These are phyloP conservation scores for Thereva unica DNA, from an alignment of 2,888 invertebrate species.

Conservation along the genomic window DNA sequence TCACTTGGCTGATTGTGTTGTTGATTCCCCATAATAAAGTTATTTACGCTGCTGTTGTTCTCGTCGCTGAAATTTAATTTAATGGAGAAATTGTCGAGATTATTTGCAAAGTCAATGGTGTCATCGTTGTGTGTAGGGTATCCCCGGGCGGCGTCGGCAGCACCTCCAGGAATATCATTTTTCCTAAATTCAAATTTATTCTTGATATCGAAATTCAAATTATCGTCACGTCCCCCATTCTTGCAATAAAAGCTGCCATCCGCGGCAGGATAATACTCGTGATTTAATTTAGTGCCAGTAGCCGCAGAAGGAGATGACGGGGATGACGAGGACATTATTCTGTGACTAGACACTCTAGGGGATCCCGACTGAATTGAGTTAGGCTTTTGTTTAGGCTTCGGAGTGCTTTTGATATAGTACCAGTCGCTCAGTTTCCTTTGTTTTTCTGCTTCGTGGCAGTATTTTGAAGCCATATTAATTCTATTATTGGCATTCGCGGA, in stretches of 20 bases:
- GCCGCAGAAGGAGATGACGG: slow-evolving; percentile 15
- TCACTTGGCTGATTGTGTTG: slow-evolving; percentile 6
- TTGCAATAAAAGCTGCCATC: slow-evolving; percentile 11
- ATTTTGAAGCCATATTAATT: background rate
- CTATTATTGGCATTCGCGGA: slow-evolving; percentile 2
- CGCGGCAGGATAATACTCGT: background rate
- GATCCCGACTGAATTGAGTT: slow-evolving; percentile 10
- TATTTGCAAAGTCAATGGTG: background rate
- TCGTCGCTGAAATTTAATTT: slow-evolving; percentile 24
- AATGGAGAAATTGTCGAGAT: slow-evolving; percentile 27
- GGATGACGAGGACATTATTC: background rate
- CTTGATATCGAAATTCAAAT: slow-evolving; percentile 33
- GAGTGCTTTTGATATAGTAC: slow-evolving; percentile 43
- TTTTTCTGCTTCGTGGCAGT: slow-evolving; percentile 36
- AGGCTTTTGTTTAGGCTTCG: slow-evolving; percentile 37
- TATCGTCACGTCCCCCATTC: slow-evolving; percentile 21
- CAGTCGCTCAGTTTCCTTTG: slow-evolving; percentile 42
- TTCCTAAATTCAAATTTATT: slow-evolving; percentile 23
- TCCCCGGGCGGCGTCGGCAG: background rate
- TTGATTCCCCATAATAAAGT: slow-evolving; percentile 21
- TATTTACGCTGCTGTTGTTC: slow-evolving; percentile 17
- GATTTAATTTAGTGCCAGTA: slow-evolving; percentile 21
- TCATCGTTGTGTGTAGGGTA: slow-evolving; percentile 22
- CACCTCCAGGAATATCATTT: background rate
- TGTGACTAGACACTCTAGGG: slow-evolving; percentile 21